Evolutionary conservation across 2,113 vertebrate genomes (phyloP).

Genomic region (Seriola aureovittata): DNA sequence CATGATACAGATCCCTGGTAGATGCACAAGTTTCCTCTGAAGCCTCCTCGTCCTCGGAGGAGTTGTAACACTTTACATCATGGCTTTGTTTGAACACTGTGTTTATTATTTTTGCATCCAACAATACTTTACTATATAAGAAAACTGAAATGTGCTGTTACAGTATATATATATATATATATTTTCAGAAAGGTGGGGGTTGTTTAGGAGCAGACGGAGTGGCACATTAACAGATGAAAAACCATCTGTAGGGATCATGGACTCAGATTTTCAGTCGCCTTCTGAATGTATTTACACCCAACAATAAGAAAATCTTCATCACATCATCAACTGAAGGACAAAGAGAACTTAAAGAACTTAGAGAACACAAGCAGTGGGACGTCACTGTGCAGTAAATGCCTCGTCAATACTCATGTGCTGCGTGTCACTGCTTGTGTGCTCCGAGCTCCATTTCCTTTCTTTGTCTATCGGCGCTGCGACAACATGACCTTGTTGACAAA

Average conservation of each 20-base stretch:
- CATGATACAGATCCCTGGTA: not conserved
- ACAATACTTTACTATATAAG: not conserved
- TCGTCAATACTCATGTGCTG: not conserved
- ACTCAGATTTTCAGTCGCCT: not conserved
- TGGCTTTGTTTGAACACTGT: conserved; percentile 9
- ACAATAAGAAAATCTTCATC: conserved; percentile 1
- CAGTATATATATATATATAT: not conserved
- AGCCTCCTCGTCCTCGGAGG: conserved; percentile 36
- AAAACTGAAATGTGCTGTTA: not conserved
- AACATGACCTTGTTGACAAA: conserved; percentile 96
- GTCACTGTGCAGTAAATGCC: not conserved
- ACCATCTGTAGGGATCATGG: conserved; percentile 10
- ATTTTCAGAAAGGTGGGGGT: not conserved
- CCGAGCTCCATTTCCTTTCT: not conserved
- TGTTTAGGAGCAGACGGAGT: not conserved
- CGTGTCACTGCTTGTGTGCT: not conserved
- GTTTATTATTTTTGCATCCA: not conserved
- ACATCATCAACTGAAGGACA: not conserved
- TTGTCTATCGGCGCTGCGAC: conserved; percentile 82
- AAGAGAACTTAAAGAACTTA: not conserved
- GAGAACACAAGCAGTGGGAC: not conserved
- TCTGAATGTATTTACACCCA: not conserved
- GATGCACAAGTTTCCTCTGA: conserved; percentile 1
- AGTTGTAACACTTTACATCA: conserved; percentile 33
- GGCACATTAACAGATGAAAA: not conserved